phyloP scores from a whole-genome alignment of 1,140 invertebrate genomes.

The Macrotrachela quadricornifera region DNA sequence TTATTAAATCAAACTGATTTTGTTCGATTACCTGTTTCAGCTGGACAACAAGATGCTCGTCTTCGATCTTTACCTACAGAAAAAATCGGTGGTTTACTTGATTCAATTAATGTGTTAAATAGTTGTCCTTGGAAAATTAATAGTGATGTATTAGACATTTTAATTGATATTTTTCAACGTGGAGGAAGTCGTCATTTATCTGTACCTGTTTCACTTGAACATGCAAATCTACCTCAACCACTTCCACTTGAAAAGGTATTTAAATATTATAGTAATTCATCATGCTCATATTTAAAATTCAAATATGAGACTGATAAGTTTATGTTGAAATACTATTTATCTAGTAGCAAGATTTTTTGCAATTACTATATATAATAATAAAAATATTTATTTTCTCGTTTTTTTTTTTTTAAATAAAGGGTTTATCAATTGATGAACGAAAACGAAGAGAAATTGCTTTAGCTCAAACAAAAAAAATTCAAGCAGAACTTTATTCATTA shows the following conservation, averaged over 20 bases:
- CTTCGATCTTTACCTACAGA: neutral
- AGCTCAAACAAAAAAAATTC: constrained; percentile 13
- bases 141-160: neutral
- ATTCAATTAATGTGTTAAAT: constrained; percentile 3
- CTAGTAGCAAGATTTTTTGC: too few relatives aligned
- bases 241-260: neutral
- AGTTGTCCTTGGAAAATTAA: constrained; percentile 7
- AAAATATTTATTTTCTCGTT: too few relatives aligned
- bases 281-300: too few relatives aligned
- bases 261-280: neutral
- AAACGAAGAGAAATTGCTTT: too few relatives aligned
- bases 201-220: too few relatives aligned
- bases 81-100: neutral
- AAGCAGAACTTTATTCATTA: constrained; percentile 66
- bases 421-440: too few relatives aligned
- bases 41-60: neutral
- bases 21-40: neutral
- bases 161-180: constrained; percentile 5
- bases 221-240: neutral
- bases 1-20: constrained; percentile 3
- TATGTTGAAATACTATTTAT: neutral
- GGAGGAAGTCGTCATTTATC: neutral
- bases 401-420: too few relatives aligned
- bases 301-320: constrained; percentile 4
- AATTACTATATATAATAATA: too few relatives aligned